A percentile compares a stretch with the other conserved stretches of the same genome.
Evolutionary conservation across 2,888 invertebrate species (phyloP).

Genomic region (Cataglyphis albicans): DNA sequence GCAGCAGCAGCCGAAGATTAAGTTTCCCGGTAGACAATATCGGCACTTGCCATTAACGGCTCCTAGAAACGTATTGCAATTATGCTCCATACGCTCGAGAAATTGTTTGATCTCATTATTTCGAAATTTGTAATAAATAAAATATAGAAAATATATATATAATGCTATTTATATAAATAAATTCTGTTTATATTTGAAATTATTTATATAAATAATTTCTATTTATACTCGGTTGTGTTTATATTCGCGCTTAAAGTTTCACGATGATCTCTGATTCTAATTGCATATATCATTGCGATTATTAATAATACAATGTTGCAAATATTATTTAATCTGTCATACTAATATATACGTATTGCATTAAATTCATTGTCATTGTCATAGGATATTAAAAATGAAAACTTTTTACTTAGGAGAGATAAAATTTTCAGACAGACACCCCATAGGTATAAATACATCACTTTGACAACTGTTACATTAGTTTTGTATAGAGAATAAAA

Average conservation of each 20-base stretch:
- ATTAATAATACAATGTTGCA: neutral
- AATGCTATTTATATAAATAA: neutral
- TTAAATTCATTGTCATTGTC: neutral
- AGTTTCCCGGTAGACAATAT: slow-evolving; percentile 65
- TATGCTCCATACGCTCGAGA: slow-evolving; percentile 26
- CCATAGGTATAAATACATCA: neutral
- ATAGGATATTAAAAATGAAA: neutral
- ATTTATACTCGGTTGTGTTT: neutral
- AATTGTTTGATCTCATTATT: slow-evolving; percentile 7
- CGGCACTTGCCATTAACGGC: slow-evolving; percentile 53
- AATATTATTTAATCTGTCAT: slow-evolving; percentile 1
- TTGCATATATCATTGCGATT: neutral
- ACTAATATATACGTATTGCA: neutral
- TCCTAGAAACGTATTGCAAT: slow-evolving; percentile 57
- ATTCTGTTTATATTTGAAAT: neutral
- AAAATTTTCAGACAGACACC: neutral
- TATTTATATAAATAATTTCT: neutral
- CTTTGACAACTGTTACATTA: neutral
- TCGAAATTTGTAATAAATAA: neutral
- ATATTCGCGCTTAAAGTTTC: neutral
- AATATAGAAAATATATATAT: neutral
- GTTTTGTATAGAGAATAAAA: neutral
- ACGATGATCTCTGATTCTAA: neutral
- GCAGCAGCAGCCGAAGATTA: slow-evolving; percentile 67
- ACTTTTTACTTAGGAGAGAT: neutral